Base-by-base conservation (phyloP, 2,113 vertebrate species). In the Aegotheles bennettii region DNA sequence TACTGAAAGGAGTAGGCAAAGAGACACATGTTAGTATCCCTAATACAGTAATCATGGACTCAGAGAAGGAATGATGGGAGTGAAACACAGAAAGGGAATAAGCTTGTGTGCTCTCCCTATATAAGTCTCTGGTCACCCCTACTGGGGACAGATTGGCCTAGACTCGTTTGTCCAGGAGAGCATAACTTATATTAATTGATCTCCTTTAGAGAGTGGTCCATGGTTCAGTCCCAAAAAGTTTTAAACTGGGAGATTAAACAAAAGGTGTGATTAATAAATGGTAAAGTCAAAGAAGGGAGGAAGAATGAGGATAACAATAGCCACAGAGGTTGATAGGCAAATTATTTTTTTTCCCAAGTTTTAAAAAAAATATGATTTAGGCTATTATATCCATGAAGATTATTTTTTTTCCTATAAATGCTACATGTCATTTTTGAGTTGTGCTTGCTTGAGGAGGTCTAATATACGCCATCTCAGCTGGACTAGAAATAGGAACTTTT, bases 131-230 rank as follows among this genome's bases (percentile, higher is more conserved):
- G 26, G 25, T 67, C 23, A 63, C 7, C 5, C 1, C 2, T 81
- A 6, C 25, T 0, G 0, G 25, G 12, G 8, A 61, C 10, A 35
- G 20, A 42, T 33, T 82, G 26, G 16, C 61, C 20, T 69, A 28
- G 17, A 38, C 11, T 69, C 1, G 3, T 60, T 16, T 84, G 33
- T 48, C 40, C 35, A 38, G 36, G 13, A 57, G 23, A 70, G 10
- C 20, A 28, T 36, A 16, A 42, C 9, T 65, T 70, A 38, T 0
- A 0, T 13, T 73, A 10, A 43, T 10, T 70, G 16, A 53, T 74
- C 6, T 87, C 21, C n/a, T 69, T 84, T 43, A 53, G 19, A 67
- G 42, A 54, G 11, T n/a, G 9, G 11, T 3, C 2, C 33, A 23
- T 7, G 75, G 25, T 47, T 92, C 26, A 47, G 26, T 35, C 13